These are phyloP conservation scores for Platyscapa corneri DNA, from an alignment of 1,140 invertebrate species.

Conservation along the genomic window DNA sequence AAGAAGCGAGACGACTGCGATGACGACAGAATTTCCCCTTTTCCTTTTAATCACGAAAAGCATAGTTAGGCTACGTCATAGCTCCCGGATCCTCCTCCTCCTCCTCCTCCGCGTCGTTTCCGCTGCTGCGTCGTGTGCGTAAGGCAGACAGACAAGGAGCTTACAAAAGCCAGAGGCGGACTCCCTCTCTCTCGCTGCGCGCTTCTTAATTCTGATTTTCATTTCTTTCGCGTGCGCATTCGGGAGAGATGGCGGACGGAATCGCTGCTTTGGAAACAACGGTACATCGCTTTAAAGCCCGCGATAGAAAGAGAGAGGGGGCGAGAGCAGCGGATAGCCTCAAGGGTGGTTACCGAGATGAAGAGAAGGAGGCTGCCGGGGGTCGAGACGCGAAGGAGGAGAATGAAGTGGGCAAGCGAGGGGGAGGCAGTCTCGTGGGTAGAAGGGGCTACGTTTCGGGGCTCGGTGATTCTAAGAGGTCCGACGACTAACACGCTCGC, in stretches of 20 bases:
- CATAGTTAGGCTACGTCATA: not conserved
- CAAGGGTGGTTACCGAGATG: constrained; percentile 59
- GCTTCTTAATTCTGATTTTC: constrained; percentile 17
- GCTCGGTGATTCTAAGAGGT: constrained; percentile 72
- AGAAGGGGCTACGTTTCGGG: constrained; percentile 59
- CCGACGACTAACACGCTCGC: constrained; percentile 59
- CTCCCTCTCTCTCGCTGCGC: not conserved
- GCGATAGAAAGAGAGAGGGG: constrained; percentile 59
- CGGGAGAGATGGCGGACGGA: not conserved
- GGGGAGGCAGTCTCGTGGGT: constrained; percentile 24
- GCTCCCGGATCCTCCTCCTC: no score
- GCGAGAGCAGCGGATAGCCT: constrained; percentile 53
- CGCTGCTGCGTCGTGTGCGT: not conserved
- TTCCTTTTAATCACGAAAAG: constrained; percentile 14
- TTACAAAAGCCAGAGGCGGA: not conserved
- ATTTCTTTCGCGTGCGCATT: not conserved
- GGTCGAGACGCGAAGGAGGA: constrained; percentile 30
- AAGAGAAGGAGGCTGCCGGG: constrained; percentile 41
- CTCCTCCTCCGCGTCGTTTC: not conserved
- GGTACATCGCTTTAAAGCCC: constrained; percentile 70
- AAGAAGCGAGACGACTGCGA: not conserved
- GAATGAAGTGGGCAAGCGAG: constrained; percentile 39
- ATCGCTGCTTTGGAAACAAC: constrained; percentile 29
- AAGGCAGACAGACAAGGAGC: not conserved
- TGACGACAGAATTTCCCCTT: not conserved